Conservation (phyloP, 2,113 vertebrate genomes). For the Sylvilagus bachmani region DNA sequence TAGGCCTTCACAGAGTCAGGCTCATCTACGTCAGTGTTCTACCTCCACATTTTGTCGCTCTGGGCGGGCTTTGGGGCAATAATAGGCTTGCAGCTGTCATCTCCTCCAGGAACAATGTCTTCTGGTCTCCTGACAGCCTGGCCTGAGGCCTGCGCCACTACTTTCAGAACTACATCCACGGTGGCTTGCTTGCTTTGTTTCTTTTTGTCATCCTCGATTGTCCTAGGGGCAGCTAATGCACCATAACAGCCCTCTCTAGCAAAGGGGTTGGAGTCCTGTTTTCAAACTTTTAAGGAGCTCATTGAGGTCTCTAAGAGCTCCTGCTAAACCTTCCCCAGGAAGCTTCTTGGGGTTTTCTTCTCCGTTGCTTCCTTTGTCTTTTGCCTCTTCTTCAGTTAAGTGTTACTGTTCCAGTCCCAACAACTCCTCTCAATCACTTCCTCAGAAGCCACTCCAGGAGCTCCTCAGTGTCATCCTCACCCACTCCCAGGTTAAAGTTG, state of each 20-base stretch:
- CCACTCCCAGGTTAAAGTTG: not conserved
- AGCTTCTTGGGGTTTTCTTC: not conserved
- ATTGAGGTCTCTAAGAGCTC: not conserved
- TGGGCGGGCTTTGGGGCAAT: not conserved
- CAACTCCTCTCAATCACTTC: not conserved
- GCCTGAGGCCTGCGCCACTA: not conserved
- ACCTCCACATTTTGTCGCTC: not conserved
- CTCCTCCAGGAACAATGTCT: not conserved
- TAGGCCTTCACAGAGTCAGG: not conserved
- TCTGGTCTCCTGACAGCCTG: not conserved
- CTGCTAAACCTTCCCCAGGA: not conserved
- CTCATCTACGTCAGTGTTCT: not conserved
- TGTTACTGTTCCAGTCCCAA: not conserved
- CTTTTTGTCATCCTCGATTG: not conserved
- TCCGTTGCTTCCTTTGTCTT: too few species aligned
- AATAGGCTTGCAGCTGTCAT: not conserved
- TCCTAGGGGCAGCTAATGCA: not conserved
- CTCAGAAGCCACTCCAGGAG: not conserved
- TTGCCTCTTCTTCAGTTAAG: not conserved
- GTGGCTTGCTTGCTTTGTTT: not conserved
- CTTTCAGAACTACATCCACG: not conserved
- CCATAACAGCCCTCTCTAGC: not conserved
- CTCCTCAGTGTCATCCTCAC: not conserved
- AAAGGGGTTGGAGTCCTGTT: not conserved
- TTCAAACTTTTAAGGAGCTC: not conserved